Conservation (phyloP, 2,888 invertebrate genomes). For the Entomobrya proxima region DNA sequence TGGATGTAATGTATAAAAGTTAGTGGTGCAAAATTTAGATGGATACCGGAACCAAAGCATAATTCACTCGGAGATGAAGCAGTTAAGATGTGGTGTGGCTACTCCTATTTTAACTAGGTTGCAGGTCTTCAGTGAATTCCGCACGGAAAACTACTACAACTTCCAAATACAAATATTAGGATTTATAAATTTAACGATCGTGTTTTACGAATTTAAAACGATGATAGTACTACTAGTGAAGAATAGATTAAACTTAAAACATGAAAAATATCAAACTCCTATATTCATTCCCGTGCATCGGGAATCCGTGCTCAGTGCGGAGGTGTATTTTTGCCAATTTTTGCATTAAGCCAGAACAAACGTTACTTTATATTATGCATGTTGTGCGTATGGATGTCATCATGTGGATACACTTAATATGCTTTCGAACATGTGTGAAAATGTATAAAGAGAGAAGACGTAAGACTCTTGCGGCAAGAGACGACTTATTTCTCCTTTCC, state of each 20-base stretch:
- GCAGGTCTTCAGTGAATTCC: conserved; percentile 16
- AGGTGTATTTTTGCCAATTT: conserved; percentile 67
- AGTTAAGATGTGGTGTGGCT: conserved; percentile 24
- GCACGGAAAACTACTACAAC: conserved; percentile 20
- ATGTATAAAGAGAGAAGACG: not conserved
- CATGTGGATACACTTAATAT: conserved; percentile 41
- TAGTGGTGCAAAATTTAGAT: conserved; percentile 11
- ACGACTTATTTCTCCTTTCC: conserved; percentile 16
- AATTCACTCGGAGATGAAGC: conserved; percentile 50
- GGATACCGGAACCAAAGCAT: conserved; percentile 52
- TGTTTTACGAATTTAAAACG: not conserved
- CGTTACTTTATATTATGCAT: conserved; percentile 16
- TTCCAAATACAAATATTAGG: not conserved
- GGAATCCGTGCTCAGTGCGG: conserved; percentile 45
- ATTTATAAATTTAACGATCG: not conserved
- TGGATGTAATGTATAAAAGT: not conserved
- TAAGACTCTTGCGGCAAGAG: not conserved
- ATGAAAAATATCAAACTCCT: conserved; percentile 30
- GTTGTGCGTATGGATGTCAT: conserved; percentile 54
- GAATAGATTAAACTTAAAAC: not conserved
- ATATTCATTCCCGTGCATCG: no score
- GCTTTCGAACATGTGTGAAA: conserved; percentile 46
- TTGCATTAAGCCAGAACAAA: conserved; percentile 57
- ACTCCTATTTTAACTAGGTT: conserved; percentile 45
- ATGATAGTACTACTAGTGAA: not conserved